Conservation (phyloP, 2,888 invertebrate species). For the Punctoribates punctum region DNA sequence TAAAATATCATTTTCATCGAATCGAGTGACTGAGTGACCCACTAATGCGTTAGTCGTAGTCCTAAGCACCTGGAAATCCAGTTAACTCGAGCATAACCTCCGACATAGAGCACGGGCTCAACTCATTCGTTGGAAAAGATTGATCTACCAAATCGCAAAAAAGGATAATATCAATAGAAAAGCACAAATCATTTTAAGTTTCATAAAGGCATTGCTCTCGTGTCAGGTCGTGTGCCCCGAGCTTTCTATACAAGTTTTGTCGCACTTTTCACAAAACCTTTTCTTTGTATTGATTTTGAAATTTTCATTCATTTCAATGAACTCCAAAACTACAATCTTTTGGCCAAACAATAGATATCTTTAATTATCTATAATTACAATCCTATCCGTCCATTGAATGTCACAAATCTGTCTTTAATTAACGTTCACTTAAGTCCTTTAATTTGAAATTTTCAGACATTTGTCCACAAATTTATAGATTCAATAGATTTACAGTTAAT, state of each 20-base stretch:
- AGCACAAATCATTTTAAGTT: conserved; percentile 11
- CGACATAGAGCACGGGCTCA: not conserved
- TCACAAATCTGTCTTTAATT: too few relatives aligned
- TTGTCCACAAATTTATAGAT: too few relatives aligned
- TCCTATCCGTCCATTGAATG: too few relatives aligned
- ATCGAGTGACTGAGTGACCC: conserved; percentile 19
- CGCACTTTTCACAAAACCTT: not conserved
- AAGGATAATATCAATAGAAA: conserved; percentile 9
- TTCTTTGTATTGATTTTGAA: not conserved
- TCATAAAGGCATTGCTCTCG: not conserved
- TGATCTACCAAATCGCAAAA: not conserved
- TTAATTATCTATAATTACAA: not conserved
- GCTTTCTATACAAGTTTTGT: not conserved
- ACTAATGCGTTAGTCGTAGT: not conserved
- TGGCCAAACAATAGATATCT: not conserved
- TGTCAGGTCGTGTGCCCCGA: conserved; percentile 6
- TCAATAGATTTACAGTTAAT: too few relatives aligned
- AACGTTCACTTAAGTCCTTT: too few relatives aligned
- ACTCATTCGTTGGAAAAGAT: not conserved
- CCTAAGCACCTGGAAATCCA: conserved; percentile 12
- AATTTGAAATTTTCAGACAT: too few relatives aligned
- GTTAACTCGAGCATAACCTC: conserved; percentile 18
- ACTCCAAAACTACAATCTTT: not conserved
- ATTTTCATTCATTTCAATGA: not conserved
- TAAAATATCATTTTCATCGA: not conserved